These are phyloP conservation scores for Galaxias olidus DNA, from an alignment of 2,797 vertebrate species.

Conservation along the genomic window DNA sequence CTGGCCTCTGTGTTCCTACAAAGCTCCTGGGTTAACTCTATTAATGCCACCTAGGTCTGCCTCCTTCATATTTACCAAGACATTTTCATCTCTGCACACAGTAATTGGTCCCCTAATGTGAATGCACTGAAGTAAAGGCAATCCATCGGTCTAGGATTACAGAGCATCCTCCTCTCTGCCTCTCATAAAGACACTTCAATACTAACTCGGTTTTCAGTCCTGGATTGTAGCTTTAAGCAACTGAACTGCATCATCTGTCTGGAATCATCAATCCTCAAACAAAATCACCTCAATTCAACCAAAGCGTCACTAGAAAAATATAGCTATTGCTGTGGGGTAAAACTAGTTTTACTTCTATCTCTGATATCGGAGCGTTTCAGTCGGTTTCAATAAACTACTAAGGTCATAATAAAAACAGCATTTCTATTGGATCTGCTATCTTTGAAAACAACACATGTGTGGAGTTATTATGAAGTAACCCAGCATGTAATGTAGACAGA, in stretches of 20 bases:
- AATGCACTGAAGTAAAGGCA: constrained; percentile 64
- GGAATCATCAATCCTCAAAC: constrained; percentile 56
- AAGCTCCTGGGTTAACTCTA: constrained; percentile 73
- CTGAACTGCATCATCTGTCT: constrained; percentile 52
- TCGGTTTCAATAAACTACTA: too few relatives aligned
- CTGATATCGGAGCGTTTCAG: too few relatives aligned
- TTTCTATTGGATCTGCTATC: too few relatives aligned
- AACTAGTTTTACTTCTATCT: neutral
- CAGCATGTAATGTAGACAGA: too few relatives aligned
- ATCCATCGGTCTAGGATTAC: constrained; percentile 74
- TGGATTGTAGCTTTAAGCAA: constrained; percentile 73
- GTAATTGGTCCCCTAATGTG: constrained; percentile 75
- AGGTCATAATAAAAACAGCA: too few relatives aligned
- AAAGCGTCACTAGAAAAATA: too few relatives aligned
- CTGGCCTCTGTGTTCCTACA: constrained; percentile 63
- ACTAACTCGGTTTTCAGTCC: constrained; percentile 75
- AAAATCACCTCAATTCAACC: constrained; percentile 52
- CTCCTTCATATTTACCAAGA: constrained; percentile 75
- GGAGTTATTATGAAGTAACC: too few relatives aligned
- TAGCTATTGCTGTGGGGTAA: constrained; percentile 29
- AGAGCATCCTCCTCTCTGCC: constrained; percentile 42
- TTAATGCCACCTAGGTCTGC: constrained; percentile 72
- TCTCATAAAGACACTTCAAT: constrained; percentile 82
- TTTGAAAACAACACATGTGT: too few relatives aligned
- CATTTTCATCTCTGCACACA: constrained; percentile 64